Base-by-base conservation (phyloP, 1,140 invertebrate species). In the Galleria mellonella region DNA sequence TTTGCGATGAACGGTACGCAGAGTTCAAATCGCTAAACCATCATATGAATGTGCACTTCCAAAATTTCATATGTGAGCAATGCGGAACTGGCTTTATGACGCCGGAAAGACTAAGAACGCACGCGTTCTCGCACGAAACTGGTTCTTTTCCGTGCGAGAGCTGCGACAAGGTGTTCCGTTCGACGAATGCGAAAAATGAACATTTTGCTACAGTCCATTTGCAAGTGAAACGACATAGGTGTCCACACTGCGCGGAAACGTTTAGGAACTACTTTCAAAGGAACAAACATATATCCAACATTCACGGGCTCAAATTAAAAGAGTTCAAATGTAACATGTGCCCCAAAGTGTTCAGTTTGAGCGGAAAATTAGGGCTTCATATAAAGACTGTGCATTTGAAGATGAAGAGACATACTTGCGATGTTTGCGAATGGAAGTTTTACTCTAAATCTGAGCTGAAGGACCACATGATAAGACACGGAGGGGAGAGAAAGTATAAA, bases 31-130 rank as follows among this genome's bases (percentile, higher is more conserved):
- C 79, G 27, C 45, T 88, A 5, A 71, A 85, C 2, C 72, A 78
- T 4, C 87, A 88, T 15, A 81, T 87, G 76, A 79, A 82, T 35
- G 59, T 85, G 4, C 87, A 88, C 37, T 82, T 76, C 23, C 74
- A 78, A 35, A 78, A 73, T 31, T 94, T 93, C 62, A 91, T 93
- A 47, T 96, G 95, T 62, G 93, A 94, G 47, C 89, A 93, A 11
- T 96, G 95, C 60, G 88, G 88, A 0, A 93, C 94, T 47, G 91
- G 90, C 0, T 96, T 89, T 66, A 67, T 82, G 5, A 78, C 82
- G 0, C 74, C 75, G 4, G 70, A 70, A 32, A 55, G 82, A 17
- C 45, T 85, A 10, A 60, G 78, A 14, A 74, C 67, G 0, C 88
- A 89, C 33, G 58, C 66, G 0, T 78, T 74, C 28, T 75, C 81